Evolutionary conservation across 2,797 vertebrate genomes (phyloP), one percentile per base, ranked within the genome.

Genomic region (Lutjanus campechanus): DNA sequence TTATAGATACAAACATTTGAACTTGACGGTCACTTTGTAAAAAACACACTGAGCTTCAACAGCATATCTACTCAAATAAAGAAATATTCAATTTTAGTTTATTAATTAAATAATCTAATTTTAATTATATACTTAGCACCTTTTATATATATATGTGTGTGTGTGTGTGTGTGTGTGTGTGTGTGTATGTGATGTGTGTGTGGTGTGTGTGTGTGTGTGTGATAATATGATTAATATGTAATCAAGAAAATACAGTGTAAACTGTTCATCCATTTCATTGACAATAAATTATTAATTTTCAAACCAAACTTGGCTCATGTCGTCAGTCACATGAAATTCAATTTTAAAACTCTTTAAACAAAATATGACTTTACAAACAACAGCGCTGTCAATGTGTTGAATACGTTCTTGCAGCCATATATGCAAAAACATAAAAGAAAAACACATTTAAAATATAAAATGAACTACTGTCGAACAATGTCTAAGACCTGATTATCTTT

Each of bases 21-120:
- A 86, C 69, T 84, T 70, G 76, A 85, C 40, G 62, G 49, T 68
- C 53, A 86, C 20, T 69, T n/a, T 46, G 11, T 43, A 29, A n/a
- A 15, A n/a, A 72, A 22, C 29, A 36, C 29, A 36, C 59, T 40
- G 59, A 46, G 1, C 5, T 22, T 7, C 1, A 43, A 51, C 2
- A 5, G 19, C 0, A 0, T n/a, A 8, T 50, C 53, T 62, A 2
- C 19, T 47, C 1, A 17, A 56, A 55, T 13, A 15, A 29, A 6
- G 44, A 55, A 62, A 69, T 43, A 51, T 47, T 22, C 0, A 1
- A 7, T 16, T 55, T 7, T 36, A 0, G 47, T n/a, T 12, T 53
- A 62, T 69, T 62, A 0, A 46, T 25, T 13, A n/a, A 22, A 15
- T 36, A 4, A 5, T 36, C 12, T 69, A 20, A 0, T 71, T 69